Evolutionary conservation across 30 jellyfish, hydroid and myxozoan species (phyloP).

Genomic region (Hydractinia echinata): DNA sequence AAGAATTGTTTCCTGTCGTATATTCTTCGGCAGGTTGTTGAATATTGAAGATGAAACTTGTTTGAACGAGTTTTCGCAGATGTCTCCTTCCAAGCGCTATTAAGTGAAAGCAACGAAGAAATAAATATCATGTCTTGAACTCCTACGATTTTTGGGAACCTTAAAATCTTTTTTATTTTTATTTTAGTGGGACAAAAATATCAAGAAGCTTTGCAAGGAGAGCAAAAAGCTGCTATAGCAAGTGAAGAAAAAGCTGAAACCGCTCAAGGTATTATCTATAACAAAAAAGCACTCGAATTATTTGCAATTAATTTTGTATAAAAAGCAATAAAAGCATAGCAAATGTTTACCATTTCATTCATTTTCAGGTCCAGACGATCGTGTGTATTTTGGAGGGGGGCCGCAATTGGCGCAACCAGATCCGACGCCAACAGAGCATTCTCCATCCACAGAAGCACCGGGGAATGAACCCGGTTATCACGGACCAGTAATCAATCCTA

Average conservation of each 20-base stretch:
- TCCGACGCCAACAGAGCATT: slow-evolving; percentile 31
- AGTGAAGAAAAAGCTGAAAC: slow-evolving; percentile 6
- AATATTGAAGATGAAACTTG: no score
- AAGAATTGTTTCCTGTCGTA: no score
- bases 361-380: slow-evolving; percentile 23
- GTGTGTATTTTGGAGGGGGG: slow-evolving; percentile 28
- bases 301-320: neutral
- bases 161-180: neutral
- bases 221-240: slow-evolving; percentile 16
- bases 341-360: neutral
- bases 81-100: no score
- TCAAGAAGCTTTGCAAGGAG: slow-evolving; percentile 17
- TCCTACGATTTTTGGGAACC: neutral
- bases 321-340: neutral
- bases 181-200: slow-evolving; percentile 24
- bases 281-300: no score
- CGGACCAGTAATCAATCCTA: slow-evolving; percentile 80
- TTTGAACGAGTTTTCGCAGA: no score
- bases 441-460: slow-evolving; percentile 11
- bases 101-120: no score
- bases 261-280: neutral
- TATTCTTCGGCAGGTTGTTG: no score
- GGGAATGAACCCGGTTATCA: slow-evolving; percentile 39
- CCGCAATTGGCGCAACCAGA: slow-evolving; percentile 19
- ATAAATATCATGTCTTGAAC: no score